Percentiles rank a stretch among this genome's conserved stretches.
Evolutionary conservation across 2,888 invertebrate genomes (phyloP).

Genomic region (Agrochola circellaris): DNA sequence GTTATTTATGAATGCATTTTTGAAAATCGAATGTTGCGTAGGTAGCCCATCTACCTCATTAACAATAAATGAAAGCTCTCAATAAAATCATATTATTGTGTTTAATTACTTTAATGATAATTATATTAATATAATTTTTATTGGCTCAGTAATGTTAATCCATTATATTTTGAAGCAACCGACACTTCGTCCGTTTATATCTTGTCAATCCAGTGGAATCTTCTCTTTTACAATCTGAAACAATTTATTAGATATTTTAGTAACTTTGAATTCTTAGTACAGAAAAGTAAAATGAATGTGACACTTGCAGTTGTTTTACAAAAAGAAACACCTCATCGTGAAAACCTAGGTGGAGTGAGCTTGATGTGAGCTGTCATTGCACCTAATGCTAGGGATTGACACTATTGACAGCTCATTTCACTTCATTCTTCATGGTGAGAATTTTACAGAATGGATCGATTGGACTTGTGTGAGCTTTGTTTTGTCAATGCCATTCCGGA

Average conservation of each 20-base stretch:
- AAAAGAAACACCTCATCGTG: no score
- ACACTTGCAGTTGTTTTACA: background rate
- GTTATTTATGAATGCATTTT: background rate
- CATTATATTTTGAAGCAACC: slow-evolving; percentile 63
- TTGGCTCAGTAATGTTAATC: slow-evolving; percentile 50
- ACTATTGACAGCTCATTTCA: no score
- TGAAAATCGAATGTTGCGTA: background rate
- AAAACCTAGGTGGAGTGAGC: no score
- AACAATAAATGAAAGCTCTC: slow-evolving; percentile 37
- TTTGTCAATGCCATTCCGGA: no score
- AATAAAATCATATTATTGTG: slow-evolving; percentile 40
- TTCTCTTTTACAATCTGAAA: slow-evolving; percentile 94
- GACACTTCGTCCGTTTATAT: slow-evolving; percentile 65
- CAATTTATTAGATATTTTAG: slow-evolving; percentile 42
- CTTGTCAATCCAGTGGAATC: slow-evolving; percentile 92
- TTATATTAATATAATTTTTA: slow-evolving; percentile 26
- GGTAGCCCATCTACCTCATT: background rate
- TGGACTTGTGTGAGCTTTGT: no score
- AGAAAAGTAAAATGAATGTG: background rate
- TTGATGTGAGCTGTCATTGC: no score
- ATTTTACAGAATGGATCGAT: no score
- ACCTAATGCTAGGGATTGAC: no score
- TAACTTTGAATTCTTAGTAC: background rate
- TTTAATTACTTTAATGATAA: slow-evolving; percentile 49
- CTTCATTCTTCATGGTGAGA: no score